phyloP scores from a whole-genome alignment of 1,140 invertebrate genomes.

The Hypothenemus hampei region DNA sequence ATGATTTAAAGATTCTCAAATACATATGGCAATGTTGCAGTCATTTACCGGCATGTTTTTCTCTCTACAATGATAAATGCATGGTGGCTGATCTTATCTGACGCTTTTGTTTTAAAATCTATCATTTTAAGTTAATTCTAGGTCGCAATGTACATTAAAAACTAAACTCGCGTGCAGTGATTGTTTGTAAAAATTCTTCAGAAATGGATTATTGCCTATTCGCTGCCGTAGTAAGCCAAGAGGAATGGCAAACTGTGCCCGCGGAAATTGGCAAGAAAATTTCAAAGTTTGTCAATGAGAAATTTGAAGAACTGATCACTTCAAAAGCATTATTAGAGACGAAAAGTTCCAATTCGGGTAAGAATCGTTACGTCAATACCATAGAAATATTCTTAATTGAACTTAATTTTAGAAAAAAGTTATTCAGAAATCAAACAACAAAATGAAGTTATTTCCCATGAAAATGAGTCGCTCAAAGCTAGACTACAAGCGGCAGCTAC shows the following conservation, averaged over 20 bases:
- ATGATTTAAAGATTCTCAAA: background rate
- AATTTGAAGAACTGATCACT: slow-evolving; percentile 65
- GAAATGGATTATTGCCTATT: slow-evolving; percentile 33
- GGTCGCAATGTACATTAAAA: background rate
- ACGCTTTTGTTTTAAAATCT: slow-evolving; percentile 3
- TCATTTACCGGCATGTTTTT: slow-evolving; percentile 26
- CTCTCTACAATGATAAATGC: slow-evolving; percentile 13
- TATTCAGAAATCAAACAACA: slow-evolving; percentile 54
- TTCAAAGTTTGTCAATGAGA: slow-evolving; percentile 55
- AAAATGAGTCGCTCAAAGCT: slow-evolving; percentile 58
- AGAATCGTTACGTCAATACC: slow-evolving; percentile 19
- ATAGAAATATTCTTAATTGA: background rate
- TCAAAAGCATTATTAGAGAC: slow-evolving; percentile 63
- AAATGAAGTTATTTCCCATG: slow-evolving; percentile 52
- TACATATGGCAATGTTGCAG: slow-evolving; percentile 9
- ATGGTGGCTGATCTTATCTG: slow-evolving; percentile 2
- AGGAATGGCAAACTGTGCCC: slow-evolving; percentile 51
- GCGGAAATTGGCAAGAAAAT: slow-evolving; percentile 53
- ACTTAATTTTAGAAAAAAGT: slow-evolving; percentile 51
- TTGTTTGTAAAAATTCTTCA: background rate
- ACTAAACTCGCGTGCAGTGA: background rate
- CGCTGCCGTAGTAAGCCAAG: slow-evolving; percentile 36
- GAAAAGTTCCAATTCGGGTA: slow-evolving; percentile 57
- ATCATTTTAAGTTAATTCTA: background rate
- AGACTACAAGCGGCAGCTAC: slow-evolving; percentile 59